A percentile compares a stretch with the other conserved stretches of the same genome.
These are phyloP conservation scores for Dendrocincla tyrannina DNA, from an alignment of 2,797 vertebrate species.

Conservation along the genomic window DNA sequence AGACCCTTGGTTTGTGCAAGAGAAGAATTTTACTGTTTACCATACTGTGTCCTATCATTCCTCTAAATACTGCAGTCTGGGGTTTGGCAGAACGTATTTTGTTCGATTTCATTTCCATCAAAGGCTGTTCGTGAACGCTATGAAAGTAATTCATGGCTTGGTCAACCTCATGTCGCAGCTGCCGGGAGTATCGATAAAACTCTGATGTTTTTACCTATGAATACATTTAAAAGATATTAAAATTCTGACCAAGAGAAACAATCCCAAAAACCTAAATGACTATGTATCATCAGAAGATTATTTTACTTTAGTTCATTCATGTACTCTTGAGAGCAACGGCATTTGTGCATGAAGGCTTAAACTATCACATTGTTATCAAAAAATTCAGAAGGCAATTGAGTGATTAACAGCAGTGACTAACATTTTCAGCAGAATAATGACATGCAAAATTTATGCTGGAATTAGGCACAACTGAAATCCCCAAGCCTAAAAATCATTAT, in stretches of 20 bases:
- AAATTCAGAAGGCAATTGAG: slow-evolving; percentile 26
- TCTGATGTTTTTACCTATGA: slow-evolving; percentile 97
- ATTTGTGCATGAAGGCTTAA: background rate
- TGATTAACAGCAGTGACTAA: slow-evolving; percentile 5
- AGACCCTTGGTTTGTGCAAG: slow-evolving; percentile 95
- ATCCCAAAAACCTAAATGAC: slow-evolving; percentile 24
- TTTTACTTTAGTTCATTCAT: slow-evolving; percentile 1
- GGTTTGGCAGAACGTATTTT: slow-evolving; percentile 95
- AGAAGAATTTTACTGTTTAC: slow-evolving; percentile 99
- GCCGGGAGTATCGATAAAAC: slow-evolving; percentile 96
- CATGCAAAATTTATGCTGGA: background rate
- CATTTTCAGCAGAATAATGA: background rate
- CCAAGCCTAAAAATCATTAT: background rate
- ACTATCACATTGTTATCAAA: background rate
- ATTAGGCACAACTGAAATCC: background rate
- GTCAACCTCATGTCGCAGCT: slow-evolving; percentile 94
- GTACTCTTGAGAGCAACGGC: background rate
- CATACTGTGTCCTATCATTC: slow-evolving; percentile 99
- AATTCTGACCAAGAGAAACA: slow-evolving; percentile 36
- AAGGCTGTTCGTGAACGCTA: slow-evolving; percentile 92
- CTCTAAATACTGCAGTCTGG: slow-evolving; percentile 96
- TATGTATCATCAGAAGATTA: background rate
- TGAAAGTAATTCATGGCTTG: slow-evolving; percentile 97
- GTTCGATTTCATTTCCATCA: slow-evolving; percentile 93
- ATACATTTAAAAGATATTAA: slow-evolving; percentile 68